A percentile compares a stretch with the other conserved stretches of the same genome.
These are phyloP conservation scores for Cryptocephalus primarius DNA, from an alignment of 2,888 invertebrate species.

Conservation along the genomic window DNA sequence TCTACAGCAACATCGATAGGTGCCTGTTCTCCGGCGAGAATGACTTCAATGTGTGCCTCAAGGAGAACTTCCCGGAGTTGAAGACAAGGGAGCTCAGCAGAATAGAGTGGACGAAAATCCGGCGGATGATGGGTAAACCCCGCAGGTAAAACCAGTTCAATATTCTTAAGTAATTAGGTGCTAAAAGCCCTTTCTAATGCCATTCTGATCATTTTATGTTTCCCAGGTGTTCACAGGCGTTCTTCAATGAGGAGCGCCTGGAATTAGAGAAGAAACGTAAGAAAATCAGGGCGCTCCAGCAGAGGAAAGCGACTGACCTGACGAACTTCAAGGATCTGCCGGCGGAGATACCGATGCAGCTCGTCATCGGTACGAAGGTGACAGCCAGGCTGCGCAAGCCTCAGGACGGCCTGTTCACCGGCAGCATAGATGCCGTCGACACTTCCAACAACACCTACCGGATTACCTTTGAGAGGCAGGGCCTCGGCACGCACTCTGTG, in stretches of 20 bases:
- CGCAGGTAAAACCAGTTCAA: constrained; percentile 41
- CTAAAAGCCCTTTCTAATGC: no score
- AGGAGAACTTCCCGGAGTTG: constrained; percentile 88
- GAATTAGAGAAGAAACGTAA: constrained; percentile 84
- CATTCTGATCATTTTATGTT: no score
- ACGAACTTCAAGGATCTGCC: constrained; percentile 77
- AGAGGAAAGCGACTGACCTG: constrained; percentile 73
- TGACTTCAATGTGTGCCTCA: constrained; percentile 88
- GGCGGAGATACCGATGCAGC: constrained; percentile 84
- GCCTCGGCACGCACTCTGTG: constrained; percentile 89
- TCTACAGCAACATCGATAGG: constrained; percentile 96
- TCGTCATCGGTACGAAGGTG: constrained; percentile 91
- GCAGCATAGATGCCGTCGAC: constrained; percentile 87
- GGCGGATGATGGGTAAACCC: constrained; percentile 95
- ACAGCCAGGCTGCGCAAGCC: constrained; percentile 82
- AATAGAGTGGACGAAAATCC: constrained; percentile 90
- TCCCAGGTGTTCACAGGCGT: constrained; percentile 75
- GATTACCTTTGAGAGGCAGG: constrained; percentile 86
- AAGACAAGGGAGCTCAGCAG: constrained; percentile 74
- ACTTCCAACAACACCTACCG: constrained; percentile 89
- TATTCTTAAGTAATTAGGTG: no score
- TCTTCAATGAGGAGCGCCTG: constrained; percentile 89
- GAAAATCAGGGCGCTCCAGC: constrained; percentile 86
- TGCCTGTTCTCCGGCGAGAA: constrained; percentile 91
- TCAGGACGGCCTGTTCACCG: constrained; percentile 88